Base-by-base conservation (phyloP, 2,888 invertebrate genomes). In the Polydrusus cervinus region DNA sequence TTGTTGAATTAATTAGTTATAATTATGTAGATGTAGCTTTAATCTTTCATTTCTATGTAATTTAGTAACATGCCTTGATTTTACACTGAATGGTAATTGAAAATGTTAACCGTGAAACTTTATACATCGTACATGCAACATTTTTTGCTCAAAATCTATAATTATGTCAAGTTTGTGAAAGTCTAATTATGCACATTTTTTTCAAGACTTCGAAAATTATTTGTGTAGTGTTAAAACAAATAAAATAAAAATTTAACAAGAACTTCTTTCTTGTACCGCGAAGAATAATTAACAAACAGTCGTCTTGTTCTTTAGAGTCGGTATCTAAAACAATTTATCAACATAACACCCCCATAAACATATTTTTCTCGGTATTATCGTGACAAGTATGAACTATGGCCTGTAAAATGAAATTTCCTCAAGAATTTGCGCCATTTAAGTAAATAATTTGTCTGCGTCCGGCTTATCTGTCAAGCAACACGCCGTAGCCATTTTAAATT, bases 361-460 rank as follows among this genome's bases (percentile, higher is more conserved):
- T 25, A 25, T 5, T 25, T 25, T 25, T 25, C 25, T 25, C 5
- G 25, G 25, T 25, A 25, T 25, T 25, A 25, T 5, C 5, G 25
- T 25, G 25, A n/a, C n/a, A n/a, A n/a, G n/a, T n/a, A n/a, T n/a
- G 34, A 34, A 34, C 34, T 57, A 57, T 34, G 57, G 7, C n/a
- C n/a, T n/a, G n/a, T 14, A 13, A 57, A 57, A 57, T 57, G 34
- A 57, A 57, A 57, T 57, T 57, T 57, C 9, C 14, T 3, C 34
- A 34, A 57, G 57, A 57, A 57, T 34, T 57, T 34, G 8, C 57
- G 14, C 14, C 34, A 14, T 34, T 57, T 34, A 57, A 34, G 34
- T 34, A 57, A 57, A 57, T 57, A 57, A 57, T 57, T 57, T 57
- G 57, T 57, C 57, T 57, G 34, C 57, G n/a, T 14, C 25, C n/a